These are phyloP conservation scores for Himalopsyche japonica DNA, from an alignment of 2,888 invertebrate genomes.

Conservation along the genomic window DNA sequence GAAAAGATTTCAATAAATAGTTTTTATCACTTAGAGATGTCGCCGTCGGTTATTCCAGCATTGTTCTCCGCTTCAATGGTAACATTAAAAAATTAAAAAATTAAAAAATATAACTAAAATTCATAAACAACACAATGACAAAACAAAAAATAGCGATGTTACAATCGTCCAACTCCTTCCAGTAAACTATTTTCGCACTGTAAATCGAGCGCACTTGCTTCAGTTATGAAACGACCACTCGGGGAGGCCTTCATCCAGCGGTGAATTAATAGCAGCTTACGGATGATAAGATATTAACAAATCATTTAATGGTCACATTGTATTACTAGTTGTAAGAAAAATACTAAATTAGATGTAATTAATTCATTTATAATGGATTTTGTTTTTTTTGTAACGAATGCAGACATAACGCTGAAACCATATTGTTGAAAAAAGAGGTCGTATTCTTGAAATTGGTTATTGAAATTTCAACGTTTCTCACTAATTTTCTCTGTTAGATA, in stretches of 20 bases:
- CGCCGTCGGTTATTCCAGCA: too few species aligned
- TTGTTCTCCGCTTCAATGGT: too few species aligned
- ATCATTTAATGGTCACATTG: not conserved
- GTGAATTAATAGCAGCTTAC: not conserved
- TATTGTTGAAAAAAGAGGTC: too few species aligned
- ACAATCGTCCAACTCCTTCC: not conserved
- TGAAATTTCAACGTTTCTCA: too few species aligned
- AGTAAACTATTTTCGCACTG: not conserved
- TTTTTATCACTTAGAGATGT: too few species aligned
- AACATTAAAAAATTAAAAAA: too few species aligned
- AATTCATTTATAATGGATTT: not conserved
- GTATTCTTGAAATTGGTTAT: too few species aligned
- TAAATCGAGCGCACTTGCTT: not conserved
- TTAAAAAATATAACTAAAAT: too few species aligned
- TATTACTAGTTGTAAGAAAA: not conserved
- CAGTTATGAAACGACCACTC: not conserved
- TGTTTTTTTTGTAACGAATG: not conserved
- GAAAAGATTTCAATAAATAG: too few species aligned
- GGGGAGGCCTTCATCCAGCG: not conserved
- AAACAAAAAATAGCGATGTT: too few species aligned
- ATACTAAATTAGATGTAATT: not conserved
- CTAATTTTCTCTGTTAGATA: too few species aligned
- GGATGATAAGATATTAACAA: not conserved
- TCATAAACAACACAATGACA: too few species aligned
- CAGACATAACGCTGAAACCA: not conserved